Conservation (phyloP, 1,140 invertebrate genomes). For the Planococcus citri region DNA sequence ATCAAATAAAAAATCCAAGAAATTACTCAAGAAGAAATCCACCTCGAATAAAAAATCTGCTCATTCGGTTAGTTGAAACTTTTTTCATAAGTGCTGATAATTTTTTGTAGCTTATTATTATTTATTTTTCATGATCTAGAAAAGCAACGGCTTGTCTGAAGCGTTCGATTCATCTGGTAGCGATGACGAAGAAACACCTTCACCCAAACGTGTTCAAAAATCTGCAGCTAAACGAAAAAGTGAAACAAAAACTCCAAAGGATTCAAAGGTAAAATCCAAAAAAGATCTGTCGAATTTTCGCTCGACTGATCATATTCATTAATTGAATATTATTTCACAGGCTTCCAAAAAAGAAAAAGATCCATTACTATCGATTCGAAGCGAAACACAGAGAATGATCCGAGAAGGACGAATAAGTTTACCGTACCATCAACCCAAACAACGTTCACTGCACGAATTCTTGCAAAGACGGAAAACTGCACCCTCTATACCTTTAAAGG, state of each 20-base stretch:
- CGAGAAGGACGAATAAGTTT: slow-evolving; percentile 53
- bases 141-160: background rate
- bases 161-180: background rate
- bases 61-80: background rate
- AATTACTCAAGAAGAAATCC: background rate
- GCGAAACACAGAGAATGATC: slow-evolving; percentile 49
- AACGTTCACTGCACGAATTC: slow-evolving; percentile 57
- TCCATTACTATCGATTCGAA: slow-evolving; percentile 39
- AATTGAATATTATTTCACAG: background rate
- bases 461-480: slow-evolving; percentile 37
- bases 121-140: background rate
- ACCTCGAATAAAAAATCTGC: background rate
- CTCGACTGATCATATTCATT: no score
- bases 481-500: slow-evolving; percentile 37
- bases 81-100: no score
- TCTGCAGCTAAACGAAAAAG: background rate
- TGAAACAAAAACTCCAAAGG: background rate
- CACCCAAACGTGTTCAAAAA: background rate
- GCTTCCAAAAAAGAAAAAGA: slow-evolving; percentile 22
- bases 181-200: background rate
- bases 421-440: slow-evolving; percentile 65
- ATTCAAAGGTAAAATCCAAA: no score
- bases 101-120: no score
- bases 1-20: background rate
- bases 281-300: no score